Percentiles rank a stretch among this genome's conserved stretches.
Evolutionary conservation across 2,888 invertebrate species (phyloP).

Genomic region (Dryococelus australis): DNA sequence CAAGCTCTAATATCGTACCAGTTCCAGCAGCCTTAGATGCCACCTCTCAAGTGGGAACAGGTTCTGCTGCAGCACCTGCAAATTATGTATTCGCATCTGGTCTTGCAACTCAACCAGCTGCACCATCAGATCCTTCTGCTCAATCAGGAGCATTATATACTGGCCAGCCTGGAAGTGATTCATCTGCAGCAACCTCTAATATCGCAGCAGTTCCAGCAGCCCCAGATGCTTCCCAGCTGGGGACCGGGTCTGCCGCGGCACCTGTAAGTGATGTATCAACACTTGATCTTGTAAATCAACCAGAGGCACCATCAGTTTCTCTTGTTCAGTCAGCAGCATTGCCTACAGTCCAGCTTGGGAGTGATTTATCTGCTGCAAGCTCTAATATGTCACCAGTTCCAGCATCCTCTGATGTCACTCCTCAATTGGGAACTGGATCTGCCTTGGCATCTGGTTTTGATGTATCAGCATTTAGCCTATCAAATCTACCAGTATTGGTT

Average conservation of each 20-base stretch:
- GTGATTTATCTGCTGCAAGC: background rate
- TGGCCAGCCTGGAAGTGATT: background rate
- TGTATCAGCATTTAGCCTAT: background rate
- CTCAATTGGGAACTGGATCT: background rate
- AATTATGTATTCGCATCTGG: background rate
- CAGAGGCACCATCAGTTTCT: background rate
- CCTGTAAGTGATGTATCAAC: background rate
- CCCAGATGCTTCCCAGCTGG: background rate
- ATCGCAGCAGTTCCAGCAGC: background rate
- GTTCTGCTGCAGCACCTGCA: background rate
- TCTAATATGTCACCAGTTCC: background rate
- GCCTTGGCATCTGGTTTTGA: background rate
- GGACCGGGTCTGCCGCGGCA: background rate
- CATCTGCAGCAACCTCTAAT: background rate
- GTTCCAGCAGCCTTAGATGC: background rate
- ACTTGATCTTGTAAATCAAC: background rate
- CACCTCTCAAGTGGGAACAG: background rate
- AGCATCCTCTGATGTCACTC: background rate
- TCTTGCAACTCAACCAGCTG: background rate
- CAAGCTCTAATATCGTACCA: background rate
- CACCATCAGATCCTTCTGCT: background rate
- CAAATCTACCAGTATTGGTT: background rate
- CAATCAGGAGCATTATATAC: background rate
- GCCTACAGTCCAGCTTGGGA: background rate
- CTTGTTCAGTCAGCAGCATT: background rate